A percentile compares a stretch with the other conserved stretches of the same genome.
Evolutionary conservation across 2,888 invertebrate species (phyloP).

Genomic region (Apodemia hepburni): DNA sequence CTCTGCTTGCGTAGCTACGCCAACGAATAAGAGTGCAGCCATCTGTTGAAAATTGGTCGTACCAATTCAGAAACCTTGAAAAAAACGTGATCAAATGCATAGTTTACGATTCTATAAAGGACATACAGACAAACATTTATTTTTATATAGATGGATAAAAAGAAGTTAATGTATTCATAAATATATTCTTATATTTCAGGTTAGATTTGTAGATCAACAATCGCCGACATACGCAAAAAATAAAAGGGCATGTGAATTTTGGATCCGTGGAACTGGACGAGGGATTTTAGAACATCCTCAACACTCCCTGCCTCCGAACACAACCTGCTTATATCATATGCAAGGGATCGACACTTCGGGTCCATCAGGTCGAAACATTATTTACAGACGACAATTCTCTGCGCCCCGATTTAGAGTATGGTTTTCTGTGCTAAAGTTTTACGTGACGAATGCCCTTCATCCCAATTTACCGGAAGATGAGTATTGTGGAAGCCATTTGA

Average conservation of each 20-base stretch:
- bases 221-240: conserved; percentile 92
- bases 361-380: conserved; percentile 76
- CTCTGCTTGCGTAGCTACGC: too few species aligned
- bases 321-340: conserved; percentile 93
- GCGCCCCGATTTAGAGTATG: conserved; percentile 89
- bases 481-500: conserved; percentile 90
- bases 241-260: conserved; percentile 92
- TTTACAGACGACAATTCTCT: conserved; percentile 79
- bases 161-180: too few species aligned
- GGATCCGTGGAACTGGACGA: conserved; percentile 89
- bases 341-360: conserved; percentile 82
- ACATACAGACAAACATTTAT: too few species aligned
- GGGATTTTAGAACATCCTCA: conserved; percentile 91
- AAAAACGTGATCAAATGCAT: too few species aligned
- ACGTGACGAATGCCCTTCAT: conserved; percentile 84
- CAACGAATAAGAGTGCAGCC: too few species aligned
- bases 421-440: conserved; percentile 93
- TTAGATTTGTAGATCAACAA: conserved; percentile 91
- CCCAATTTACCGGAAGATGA: conserved; percentile 85
- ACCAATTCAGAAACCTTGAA: too few species aligned
- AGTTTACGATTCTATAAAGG: too few species aligned
- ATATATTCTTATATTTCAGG: conserved; percentile 69
- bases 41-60: too few species aligned
- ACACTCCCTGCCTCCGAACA: conserved; percentile 92
- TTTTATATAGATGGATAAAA: too few species aligned